These are phyloP conservation scores for Gouania willdenowi DNA, from an alignment of 2,797 vertebrate genomes.

Conservation along the genomic window DNA sequence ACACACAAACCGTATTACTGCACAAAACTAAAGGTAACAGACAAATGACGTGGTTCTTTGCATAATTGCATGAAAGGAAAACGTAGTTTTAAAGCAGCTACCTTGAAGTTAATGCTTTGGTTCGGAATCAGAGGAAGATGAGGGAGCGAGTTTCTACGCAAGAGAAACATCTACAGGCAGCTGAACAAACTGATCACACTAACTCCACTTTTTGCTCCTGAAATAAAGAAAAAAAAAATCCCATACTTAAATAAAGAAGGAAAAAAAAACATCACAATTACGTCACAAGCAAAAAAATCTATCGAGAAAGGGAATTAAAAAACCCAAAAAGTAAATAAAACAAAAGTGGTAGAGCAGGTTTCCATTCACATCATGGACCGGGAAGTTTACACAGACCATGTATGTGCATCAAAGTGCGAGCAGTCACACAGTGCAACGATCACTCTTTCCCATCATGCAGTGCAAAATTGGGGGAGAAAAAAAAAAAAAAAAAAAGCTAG, in stretches of 20 bases:
- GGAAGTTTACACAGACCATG: slow-evolving; percentile 15
- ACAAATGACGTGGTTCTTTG: slow-evolving; percentile 46
- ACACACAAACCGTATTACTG: slow-evolving; percentile 4
- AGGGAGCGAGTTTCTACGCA: slow-evolving; percentile 34
- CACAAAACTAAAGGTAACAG: slow-evolving; percentile 12
- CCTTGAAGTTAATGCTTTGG: slow-evolving; percentile 68
- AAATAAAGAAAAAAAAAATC: no score
- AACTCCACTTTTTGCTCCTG: background rate
- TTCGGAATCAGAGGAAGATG: slow-evolving; percentile 57
- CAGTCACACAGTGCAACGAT: slow-evolving; percentile 42
- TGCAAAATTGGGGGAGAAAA: slow-evolving; percentile 11
- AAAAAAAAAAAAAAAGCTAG: no score
- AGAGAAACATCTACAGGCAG: slow-evolving; percentile 32
- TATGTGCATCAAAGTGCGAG: slow-evolving; percentile 19
- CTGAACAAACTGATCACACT: slow-evolving; percentile 28
- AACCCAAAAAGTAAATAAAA: slow-evolving; percentile 5
- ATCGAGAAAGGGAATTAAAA: background rate
- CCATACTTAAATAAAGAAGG: no score
- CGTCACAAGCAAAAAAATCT: slow-evolving; percentile 28
- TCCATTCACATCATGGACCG: slow-evolving; percentile 34
- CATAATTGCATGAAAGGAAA: slow-evolving; percentile 64
- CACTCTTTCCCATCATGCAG: slow-evolving; percentile 44
- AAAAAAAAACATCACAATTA: slow-evolving; percentile 28
- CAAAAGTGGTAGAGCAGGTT: slow-evolving; percentile 14
- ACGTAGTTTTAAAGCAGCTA: slow-evolving; percentile 58